Evolutionary conservation across 2,888 invertebrate genomes (phyloP).

Genomic region (Mechanitis mazaeus): DNA sequence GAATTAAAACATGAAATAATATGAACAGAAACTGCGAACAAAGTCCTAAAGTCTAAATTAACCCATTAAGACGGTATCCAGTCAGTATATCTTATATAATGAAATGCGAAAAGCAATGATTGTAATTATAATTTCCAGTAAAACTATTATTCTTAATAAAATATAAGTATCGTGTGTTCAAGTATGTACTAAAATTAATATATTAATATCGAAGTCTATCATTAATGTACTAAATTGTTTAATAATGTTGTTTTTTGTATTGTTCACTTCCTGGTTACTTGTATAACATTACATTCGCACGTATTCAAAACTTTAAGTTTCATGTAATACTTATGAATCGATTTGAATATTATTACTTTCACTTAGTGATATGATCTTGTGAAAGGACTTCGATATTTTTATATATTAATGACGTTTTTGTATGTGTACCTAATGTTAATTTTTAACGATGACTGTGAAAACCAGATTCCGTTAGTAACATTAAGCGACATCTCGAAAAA

Average conservation of each 20-base stretch:
- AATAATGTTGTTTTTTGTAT: no score
- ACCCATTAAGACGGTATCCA: not conserved
- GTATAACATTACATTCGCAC: no score
- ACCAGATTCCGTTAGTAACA: constrained; percentile 59
- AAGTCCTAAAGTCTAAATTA: no score
- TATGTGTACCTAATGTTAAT: constrained; percentile 17
- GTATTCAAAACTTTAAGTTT: no score
- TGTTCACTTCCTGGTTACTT: no score
- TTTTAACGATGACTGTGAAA: constrained; percentile 44
- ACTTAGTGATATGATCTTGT: constrained; percentile 2
- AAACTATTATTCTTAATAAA: not conserved
- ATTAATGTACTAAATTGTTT: not conserved
- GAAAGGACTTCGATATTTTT: constrained; percentile 23
- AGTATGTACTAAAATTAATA: not conserved
- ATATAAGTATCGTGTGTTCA: constrained; percentile 1
- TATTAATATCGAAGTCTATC: constrained; percentile 22
- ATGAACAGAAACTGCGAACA: no score
- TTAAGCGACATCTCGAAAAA: constrained; percentile 58
- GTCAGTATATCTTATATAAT: not conserved
- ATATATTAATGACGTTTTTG: constrained; percentile 13
- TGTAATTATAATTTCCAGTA: not conserved
- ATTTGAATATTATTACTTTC: constrained; percentile 5
- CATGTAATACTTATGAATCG: not conserved
- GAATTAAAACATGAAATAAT: no score
- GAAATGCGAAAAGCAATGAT: constrained; percentile 3